Evolutionary conservation across 2,888 invertebrate species (phyloP).

Genomic region (Hyposoter dolosus): DNA sequence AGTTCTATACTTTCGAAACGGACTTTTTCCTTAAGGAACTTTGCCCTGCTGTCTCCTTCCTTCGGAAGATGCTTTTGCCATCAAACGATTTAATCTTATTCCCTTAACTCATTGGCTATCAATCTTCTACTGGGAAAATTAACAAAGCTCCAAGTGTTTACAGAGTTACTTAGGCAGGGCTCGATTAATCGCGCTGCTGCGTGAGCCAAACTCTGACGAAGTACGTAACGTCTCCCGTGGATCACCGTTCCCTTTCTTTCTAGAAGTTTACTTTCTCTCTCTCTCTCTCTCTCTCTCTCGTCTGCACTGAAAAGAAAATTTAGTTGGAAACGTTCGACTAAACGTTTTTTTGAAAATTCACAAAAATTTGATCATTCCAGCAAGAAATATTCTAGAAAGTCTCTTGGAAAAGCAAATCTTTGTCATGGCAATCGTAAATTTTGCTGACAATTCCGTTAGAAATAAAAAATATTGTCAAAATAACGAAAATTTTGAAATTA

Average conservation of each 20-base stretch:
- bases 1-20: neutral
- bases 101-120: constrained; percentile 14
- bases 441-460: too few species aligned
- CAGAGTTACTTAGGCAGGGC: constrained; percentile 48
- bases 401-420: too few species aligned
- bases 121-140: constrained; percentile 31
- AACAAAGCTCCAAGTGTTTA: constrained; percentile 51
- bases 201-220: constrained; percentile 14
- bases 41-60: neutral
- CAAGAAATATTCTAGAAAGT: too few species aligned
- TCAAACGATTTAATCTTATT: constrained; percentile 44
- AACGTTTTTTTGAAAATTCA: too few species aligned
- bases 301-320: too few species aligned
- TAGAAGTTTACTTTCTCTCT: neutral
- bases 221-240: neutral
- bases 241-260: constrained; percentile 8
- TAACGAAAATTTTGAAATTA: too few species aligned
- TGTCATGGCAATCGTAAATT: too few species aligned
- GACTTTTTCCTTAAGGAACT: neutral
- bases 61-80: constrained; percentile 31
- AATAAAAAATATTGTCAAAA: too few species aligned
- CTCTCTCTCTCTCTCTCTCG: too few species aligned
- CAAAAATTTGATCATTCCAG: too few species aligned
- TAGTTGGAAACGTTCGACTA: too few species aligned
- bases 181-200: constrained; percentile 52